Evolutionary conservation across 1,140 invertebrate genomes (phyloP).

Genomic region (Eufriesea mexicana): DNA sequence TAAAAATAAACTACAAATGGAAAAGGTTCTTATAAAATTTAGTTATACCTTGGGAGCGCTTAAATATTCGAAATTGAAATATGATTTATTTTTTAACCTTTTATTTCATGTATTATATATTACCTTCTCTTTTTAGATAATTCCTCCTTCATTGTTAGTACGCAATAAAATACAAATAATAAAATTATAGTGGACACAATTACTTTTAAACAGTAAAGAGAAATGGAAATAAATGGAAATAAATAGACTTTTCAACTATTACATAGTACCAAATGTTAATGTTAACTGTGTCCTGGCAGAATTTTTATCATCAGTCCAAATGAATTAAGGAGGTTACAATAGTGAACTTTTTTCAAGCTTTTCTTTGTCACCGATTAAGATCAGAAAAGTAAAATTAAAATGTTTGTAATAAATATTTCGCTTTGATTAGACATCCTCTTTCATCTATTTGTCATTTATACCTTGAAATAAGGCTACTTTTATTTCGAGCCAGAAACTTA

Average conservation of each 20-base stretch:
- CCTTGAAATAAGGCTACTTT: conserved; percentile 29
- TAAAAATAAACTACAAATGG: conserved; percentile 75
- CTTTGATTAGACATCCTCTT: background rate
- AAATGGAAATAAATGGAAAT: conserved; percentile 22
- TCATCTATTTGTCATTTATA: background rate
- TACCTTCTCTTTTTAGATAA: conserved; percentile 33
- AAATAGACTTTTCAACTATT: conserved; percentile 12
- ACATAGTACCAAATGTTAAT: conserved; percentile 28
- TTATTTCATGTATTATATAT: conserved; percentile 41
- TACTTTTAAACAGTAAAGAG: conserved; percentile 9
- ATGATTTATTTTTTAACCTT: conserved; percentile 41
- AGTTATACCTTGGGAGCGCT: conserved; percentile 63
- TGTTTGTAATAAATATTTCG: background rate
- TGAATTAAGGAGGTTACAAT: background rate
- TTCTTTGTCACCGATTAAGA: background rate
- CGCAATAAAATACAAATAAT: conserved; percentile 54
- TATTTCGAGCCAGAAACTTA: conserved; percentile 66
- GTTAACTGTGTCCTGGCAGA: background rate
- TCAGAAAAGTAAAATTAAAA: conserved; percentile 4
- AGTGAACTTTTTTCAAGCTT: background rate
- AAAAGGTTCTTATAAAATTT: conserved; percentile 78
- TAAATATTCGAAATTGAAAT: conserved; percentile 67
- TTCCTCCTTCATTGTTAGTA: conserved; percentile 37
- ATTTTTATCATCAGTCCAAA: background rate
- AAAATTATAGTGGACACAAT: conserved; percentile 39